These are phyloP conservation scores for Acanthurus tractus DNA, from an alignment of 2,797 vertebrate species.

Conservation along the genomic window DNA sequence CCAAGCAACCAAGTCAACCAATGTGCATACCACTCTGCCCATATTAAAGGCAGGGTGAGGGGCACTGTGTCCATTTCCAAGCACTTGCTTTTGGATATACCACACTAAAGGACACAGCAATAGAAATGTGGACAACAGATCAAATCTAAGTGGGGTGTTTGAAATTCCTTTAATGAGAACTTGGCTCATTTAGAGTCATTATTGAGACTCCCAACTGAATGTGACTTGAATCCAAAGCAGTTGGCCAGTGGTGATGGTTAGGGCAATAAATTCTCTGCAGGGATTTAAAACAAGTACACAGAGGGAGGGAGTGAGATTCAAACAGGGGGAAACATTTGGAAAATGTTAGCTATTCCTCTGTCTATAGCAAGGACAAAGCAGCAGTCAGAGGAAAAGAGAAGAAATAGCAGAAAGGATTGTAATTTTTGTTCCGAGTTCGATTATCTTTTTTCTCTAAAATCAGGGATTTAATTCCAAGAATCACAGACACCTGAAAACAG, in stretches of 20 bases:
- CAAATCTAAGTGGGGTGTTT: constrained; percentile 67
- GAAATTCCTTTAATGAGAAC: constrained; percentile 82
- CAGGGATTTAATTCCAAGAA: constrained; percentile 10
- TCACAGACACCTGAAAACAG: constrained; percentile 42
- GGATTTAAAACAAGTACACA: constrained; percentile 62
- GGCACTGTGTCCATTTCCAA: constrained; percentile 59
- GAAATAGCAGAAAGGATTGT: constrained; percentile 5
- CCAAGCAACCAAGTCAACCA: constrained; percentile 82
- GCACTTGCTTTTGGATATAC: constrained; percentile 47
- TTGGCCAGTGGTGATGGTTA: constrained; percentile 61
- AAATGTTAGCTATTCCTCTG: constrained; percentile 25
- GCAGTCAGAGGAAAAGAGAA: constrained; percentile 15
- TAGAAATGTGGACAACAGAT: constrained; percentile 73
- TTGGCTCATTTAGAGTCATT: constrained; percentile 78
- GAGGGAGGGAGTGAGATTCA: constrained; percentile 21
- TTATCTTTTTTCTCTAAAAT: constrained; percentile 23
- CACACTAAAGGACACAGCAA: constrained; percentile 66
- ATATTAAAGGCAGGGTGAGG: constrained; percentile 60
- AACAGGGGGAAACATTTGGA: constrained; percentile 19
- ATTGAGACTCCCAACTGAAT: constrained; percentile 75
- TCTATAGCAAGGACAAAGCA: constrained; percentile 24
- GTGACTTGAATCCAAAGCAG: constrained; percentile 82
- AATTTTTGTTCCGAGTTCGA: constrained; percentile 9
- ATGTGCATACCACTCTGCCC: constrained; percentile 61
- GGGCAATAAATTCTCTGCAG: constrained; percentile 69